phyloP scores from a whole-genome alignment of 2,113 vertebrate genomes.

The Catharus bicknelli region DNA sequence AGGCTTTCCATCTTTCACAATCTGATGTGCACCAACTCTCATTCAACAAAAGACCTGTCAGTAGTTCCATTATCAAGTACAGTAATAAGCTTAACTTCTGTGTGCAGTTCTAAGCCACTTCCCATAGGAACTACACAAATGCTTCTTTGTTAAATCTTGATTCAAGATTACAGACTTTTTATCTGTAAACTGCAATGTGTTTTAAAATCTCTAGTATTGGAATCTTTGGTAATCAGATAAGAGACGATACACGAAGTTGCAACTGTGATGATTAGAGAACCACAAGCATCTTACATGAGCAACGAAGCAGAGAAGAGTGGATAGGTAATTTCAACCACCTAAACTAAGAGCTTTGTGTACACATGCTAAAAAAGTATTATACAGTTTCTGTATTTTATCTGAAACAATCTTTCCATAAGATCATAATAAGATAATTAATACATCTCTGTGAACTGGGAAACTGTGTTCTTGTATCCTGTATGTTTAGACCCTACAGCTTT shows the following conservation, averaged over 20 bases:
- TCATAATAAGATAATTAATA: neutral
- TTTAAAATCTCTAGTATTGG: neutral
- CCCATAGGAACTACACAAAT: constrained; percentile 29
- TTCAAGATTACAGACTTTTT: constrained; percentile 18
- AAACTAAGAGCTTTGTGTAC: neutral
- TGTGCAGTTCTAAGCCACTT: constrained; percentile 45
- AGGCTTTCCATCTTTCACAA: constrained; percentile 20
- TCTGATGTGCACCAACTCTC: neutral
- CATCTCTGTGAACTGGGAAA: neutral
- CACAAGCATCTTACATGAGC: neutral
- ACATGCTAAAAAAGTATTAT: neutral
- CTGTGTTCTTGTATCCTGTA: neutral
- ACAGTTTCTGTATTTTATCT: neutral
- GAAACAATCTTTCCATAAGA: neutral
- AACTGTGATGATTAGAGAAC: neutral
- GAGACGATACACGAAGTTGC: neutral
- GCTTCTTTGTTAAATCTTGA: constrained; percentile 24
- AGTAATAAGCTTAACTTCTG: constrained; percentile 53
- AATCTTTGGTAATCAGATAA: neutral
- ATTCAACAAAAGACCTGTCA: constrained; percentile 45
- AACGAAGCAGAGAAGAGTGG: neutral
- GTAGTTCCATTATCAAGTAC: constrained; percentile 37
- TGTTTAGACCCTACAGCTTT: neutral
- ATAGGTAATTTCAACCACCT: neutral
- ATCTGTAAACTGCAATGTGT: neutral